Conservation (phyloP, 2,113 vertebrate genomes). For the Pavo muticus region DNA sequence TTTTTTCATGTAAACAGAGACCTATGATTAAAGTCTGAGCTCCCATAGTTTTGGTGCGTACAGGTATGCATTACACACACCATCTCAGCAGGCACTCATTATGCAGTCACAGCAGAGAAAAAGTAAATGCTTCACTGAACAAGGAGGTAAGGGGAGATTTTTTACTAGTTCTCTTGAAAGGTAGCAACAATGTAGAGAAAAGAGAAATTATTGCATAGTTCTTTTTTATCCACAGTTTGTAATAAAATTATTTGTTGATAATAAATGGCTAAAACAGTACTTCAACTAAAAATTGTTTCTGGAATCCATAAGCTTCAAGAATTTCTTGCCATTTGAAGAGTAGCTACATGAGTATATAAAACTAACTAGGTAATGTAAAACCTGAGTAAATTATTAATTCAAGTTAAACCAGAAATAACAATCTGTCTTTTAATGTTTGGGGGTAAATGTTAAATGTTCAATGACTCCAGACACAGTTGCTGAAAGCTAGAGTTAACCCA, state of each 20-base stretch:
- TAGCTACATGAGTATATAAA: neutral
- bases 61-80: slow-evolving; percentile 51
- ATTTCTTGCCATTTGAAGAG: neutral
- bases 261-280: neutral
- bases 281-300: slow-evolving; percentile 12
- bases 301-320: neutral
- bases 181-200: slow-evolving; percentile 43
- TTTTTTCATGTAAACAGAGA: slow-evolving; percentile 35
- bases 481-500: slow-evolving; percentile 18
- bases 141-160: slow-evolving; percentile 53
- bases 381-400: slow-evolving; percentile 64
- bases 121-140: slow-evolving; percentile 64
- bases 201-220: neutral
- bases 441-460: slow-evolving; percentile 38
- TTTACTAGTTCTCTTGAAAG: slow-evolving; percentile 46
- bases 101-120: slow-evolving; percentile 66
- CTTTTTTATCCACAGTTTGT: slow-evolving; percentile 21
- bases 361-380: slow-evolving; percentile 59
- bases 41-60: slow-evolving; percentile 60
- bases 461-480: neutral
- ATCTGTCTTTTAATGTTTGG: slow-evolving; percentile 51
- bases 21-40: slow-evolving; percentile 69
- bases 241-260: slow-evolving; percentile 9
- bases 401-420: slow-evolving; percentile 43
- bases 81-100: slow-evolving; percentile 65